A percentile compares a stretch with the other conserved stretches of the same genome.
phyloP scores from a whole-genome alignment of 2,888 invertebrate genomes.

The Lasioglossum marginatum region DNA sequence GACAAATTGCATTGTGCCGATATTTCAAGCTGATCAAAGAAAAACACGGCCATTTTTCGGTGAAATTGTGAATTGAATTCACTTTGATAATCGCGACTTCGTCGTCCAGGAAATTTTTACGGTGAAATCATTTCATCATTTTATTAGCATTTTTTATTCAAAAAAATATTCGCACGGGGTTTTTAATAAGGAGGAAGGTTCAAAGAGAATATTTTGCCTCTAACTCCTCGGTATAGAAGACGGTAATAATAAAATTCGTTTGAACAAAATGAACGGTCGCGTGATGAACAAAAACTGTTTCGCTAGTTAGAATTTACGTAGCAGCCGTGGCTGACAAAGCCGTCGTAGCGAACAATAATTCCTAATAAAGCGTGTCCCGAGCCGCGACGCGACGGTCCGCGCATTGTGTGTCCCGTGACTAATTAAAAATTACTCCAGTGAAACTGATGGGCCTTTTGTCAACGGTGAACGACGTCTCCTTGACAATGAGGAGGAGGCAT shows the following conservation, averaged over 20 bases:
- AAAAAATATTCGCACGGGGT: not conserved
- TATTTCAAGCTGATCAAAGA: too few species aligned
- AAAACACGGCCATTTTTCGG: too few species aligned
- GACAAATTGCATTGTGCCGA: too few species aligned
- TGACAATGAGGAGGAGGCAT: not conserved
- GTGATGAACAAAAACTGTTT: not conserved
- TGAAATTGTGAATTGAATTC: too few species aligned
- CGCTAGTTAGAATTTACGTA: not conserved
- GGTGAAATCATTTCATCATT: too few species aligned
- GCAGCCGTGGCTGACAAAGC: not conserved
- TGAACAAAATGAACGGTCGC: not conserved
- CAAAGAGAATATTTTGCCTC: too few species aligned
- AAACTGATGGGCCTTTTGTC: not conserved
- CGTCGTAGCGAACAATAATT: not conserved
- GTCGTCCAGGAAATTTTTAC: too few species aligned
- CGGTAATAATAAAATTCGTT: not conserved
- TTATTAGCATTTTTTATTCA: too few species aligned
- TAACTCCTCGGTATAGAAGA: not conserved
- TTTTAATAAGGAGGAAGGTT: too few species aligned
- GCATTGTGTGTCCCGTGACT: slow-evolving; percentile 1
- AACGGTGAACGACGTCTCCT: not conserved
- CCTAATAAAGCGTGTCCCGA: not conserved
- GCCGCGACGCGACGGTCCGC: not conserved
- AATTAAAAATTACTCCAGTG: slow-evolving; percentile 17
- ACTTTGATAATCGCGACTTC: too few species aligned